Evolutionary conservation across 1,140 invertebrate genomes (phyloP).

Genomic region (Heterodera schachtii): DNA sequence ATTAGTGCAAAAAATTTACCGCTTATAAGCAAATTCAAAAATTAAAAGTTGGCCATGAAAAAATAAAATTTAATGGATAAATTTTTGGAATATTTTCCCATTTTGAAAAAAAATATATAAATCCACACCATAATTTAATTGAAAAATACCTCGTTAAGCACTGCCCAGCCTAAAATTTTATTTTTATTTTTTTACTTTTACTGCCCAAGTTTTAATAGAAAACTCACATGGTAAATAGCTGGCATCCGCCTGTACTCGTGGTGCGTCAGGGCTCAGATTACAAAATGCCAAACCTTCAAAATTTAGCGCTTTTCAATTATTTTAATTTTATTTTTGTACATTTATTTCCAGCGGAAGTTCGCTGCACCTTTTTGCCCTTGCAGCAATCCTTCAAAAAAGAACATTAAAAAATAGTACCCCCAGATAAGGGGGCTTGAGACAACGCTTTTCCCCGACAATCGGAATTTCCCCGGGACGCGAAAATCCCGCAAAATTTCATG

Average conservation of each 20-base stretch:
- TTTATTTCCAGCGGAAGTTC: conserved; percentile 38
- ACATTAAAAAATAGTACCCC: too few species aligned
- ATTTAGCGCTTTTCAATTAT: too few species aligned
- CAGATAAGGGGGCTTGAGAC: too few species aligned
- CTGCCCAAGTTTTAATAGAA: neutral
- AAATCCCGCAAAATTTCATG: too few species aligned
- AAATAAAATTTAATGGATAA: neutral
- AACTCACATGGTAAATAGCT: conserved; percentile 17
- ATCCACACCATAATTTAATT: neutral
- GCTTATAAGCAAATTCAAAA: too few species aligned
- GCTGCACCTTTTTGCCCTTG: conserved; percentile 14
- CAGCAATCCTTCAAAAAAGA: conserved; percentile 11
- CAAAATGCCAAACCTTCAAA: conserved; percentile 45
- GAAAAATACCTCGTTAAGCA: neutral
- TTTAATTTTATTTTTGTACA: conserved; percentile 11
- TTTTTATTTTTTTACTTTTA: too few species aligned
- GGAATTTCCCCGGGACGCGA: too few species aligned
- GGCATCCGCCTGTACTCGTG: conserved; percentile 14
- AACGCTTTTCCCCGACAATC: too few species aligned
- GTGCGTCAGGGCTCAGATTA: conserved; percentile 13
- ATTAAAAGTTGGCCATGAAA: too few species aligned
- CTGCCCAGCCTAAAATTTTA: neutral
- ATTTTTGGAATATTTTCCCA: neutral
- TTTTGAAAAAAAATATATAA: too few species aligned
- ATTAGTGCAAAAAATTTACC: too few species aligned